phyloP scores from a whole-genome alignment of 2,888 invertebrate genomes.

The Platypus cylindrus region DNA sequence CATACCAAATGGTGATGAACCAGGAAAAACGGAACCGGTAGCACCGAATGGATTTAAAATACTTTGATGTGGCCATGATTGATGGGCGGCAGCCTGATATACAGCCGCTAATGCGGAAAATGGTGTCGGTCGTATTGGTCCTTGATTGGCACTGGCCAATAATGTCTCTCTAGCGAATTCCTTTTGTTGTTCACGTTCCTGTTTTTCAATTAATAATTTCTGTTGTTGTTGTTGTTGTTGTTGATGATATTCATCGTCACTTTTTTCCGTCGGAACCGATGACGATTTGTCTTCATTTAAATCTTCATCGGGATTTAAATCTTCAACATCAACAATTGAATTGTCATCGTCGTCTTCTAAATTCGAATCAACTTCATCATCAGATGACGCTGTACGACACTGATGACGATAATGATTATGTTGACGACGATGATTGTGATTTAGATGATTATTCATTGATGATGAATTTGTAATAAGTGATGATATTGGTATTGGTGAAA shows the following conservation, averaged over 20 bases:
- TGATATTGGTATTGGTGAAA: constrained; percentile 40
- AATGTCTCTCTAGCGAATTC: constrained; percentile 28
- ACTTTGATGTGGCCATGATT: constrained; percentile 43
- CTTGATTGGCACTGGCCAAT: constrained; percentile 37
- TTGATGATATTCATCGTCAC: too few species aligned
- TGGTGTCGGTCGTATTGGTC: constrained; percentile 63
- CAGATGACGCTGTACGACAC: constrained; percentile 41
- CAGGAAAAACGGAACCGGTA: constrained; percentile 52
- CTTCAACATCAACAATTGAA: constrained; percentile 69
- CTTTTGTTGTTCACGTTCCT: constrained; percentile 22
- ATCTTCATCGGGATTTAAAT: constrained; percentile 46
- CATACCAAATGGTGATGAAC: constrained; percentile 41
- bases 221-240: too few species aligned
- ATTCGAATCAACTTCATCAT: constrained; percentile 57
- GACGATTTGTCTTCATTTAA: constrained; percentile 33
- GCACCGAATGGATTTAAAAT: constrained; percentile 44
- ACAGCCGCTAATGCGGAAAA: constrained; percentile 64
- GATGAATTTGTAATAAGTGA: constrained; percentile 33
- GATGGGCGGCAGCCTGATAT: constrained; percentile 35
- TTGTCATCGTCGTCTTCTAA: constrained; percentile 45
- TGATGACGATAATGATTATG: too few species aligned
- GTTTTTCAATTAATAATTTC: constrained; percentile 15
- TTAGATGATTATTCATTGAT: too few species aligned
- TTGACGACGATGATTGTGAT: too few species aligned
- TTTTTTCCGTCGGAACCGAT: neutral